Conservation (phyloP, 2,797 vertebrate genomes). For the Diglossa cyanea region DNA sequence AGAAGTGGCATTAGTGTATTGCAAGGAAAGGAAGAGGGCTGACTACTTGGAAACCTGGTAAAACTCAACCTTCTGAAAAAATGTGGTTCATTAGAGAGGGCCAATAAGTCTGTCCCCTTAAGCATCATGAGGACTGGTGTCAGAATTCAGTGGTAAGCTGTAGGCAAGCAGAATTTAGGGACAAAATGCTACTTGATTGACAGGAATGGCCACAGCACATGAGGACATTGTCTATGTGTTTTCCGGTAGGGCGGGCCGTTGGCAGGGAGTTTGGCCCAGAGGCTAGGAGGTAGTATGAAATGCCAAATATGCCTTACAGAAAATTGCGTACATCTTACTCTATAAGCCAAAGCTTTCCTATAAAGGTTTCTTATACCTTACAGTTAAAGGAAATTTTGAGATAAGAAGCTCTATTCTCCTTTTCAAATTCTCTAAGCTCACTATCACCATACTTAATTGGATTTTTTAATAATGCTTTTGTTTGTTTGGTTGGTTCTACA, state of each 20-base stretch:
- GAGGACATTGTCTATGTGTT: background rate
- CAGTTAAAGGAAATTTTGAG: background rate
- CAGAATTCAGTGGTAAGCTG: background rate
- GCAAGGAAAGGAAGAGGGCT: background rate
- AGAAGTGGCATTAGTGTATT: background rate
- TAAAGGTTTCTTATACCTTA: background rate
- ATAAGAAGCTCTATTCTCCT: background rate
- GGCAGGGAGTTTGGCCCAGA: background rate
- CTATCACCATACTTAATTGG: background rate
- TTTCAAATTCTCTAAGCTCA: background rate
- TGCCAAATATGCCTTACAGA: background rate
- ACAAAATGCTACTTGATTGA: background rate
- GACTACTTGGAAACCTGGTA: background rate
- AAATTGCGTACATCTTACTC: background rate
- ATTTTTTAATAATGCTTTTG: background rate
- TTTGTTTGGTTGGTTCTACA: background rate
- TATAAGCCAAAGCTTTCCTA: background rate
- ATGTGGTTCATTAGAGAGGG: background rate
- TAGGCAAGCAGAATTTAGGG: background rate
- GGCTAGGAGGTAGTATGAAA: background rate
- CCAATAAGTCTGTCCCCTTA: background rate
- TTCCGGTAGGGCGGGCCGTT: background rate
- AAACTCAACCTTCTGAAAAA: background rate
- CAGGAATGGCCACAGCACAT: accelerated
- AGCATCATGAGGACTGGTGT: background rate